Conservation (phyloP, 2,113 vertebrate genomes). For the Osmerus mordax region DNA sequence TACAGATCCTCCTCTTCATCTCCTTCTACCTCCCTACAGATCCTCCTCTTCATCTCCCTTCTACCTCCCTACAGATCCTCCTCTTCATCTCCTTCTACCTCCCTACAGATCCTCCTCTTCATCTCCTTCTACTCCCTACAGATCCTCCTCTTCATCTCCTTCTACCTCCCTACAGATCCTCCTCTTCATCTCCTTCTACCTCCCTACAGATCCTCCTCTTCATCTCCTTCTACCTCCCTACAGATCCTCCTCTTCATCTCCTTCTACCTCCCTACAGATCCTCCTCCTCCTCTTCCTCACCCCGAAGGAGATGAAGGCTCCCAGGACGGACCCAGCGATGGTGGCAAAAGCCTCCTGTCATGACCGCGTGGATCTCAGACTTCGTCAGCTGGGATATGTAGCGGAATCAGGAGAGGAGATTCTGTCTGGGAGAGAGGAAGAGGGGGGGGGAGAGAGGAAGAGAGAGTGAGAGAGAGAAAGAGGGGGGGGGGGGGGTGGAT, state of each 20-base stretch:
- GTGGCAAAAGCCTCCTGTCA: constrained; percentile 85
- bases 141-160: too few species aligned
- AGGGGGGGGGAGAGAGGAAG: too few species aligned
- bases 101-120: not conserved
- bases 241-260: not conserved
- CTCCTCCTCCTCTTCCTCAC: constrained; percentile 64
- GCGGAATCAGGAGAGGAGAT: constrained; percentile 75
- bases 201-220: too few species aligned
- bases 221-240: not conserved
- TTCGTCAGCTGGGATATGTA: constrained; percentile 74
- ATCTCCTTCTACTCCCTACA: too few species aligned
- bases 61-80: not conserved
- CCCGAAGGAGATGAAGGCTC: constrained; percentile 83
- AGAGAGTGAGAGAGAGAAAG: too few species aligned
- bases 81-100: too few species aligned
- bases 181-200: too few species aligned
- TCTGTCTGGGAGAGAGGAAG: constrained; percentile 70
- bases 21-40: too few species aligned
- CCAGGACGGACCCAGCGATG: constrained; percentile 81
- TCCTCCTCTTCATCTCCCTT: too few species aligned
- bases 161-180: not conserved
- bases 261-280: not conserved
- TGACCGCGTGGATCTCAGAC: constrained; percentile 85
- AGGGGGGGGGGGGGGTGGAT: too few species aligned
- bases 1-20: not conserved